phyloP scores from a whole-genome alignment of 2,797 vertebrate genomes.

The Chaunax sp. region DNA sequence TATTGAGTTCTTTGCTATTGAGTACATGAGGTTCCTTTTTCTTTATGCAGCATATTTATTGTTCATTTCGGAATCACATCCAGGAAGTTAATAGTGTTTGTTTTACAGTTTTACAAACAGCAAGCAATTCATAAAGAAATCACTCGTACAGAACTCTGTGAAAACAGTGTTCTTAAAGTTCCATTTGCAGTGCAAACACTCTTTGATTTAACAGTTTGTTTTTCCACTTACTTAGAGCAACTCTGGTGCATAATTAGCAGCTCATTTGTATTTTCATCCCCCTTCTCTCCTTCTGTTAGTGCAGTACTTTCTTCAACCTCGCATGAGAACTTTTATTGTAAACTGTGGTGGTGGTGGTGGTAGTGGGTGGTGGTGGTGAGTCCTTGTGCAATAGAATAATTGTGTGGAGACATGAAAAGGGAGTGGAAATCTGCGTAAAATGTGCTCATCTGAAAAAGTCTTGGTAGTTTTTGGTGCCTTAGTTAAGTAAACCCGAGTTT shows the following conservation, averaged over 20 bases:
- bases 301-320: conserved; percentile 11
- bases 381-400: not conserved
- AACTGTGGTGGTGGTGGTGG: not conserved
- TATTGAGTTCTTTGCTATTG: conserved; percentile 2
- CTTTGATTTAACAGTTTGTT: conserved; percentile 46
- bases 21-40: not conserved
- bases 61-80: conserved; percentile 15
- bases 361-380: not conserved
- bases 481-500: not conserved
- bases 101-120: conserved; percentile 7
- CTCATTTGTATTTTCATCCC: conserved; percentile 40
- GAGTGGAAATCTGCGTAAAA: not conserved
- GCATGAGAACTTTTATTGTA: not conserved
- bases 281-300: conserved; percentile 19
- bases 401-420: not conserved
- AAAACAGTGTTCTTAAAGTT: conserved; percentile 33
- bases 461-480: not conserved
- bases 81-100: conserved; percentile 9
- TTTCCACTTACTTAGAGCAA: conserved; percentile 39
- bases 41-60: conserved; percentile 9
- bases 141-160: not conserved
- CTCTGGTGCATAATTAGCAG: conserved; percentile 58
- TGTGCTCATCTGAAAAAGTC: not conserved
- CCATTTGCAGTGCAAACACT: conserved; percentile 35
- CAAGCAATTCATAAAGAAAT: not conserved